Base-by-base conservation (phyloP, 2,113 vertebrate genomes). In the Malurus elegans region DNA sequence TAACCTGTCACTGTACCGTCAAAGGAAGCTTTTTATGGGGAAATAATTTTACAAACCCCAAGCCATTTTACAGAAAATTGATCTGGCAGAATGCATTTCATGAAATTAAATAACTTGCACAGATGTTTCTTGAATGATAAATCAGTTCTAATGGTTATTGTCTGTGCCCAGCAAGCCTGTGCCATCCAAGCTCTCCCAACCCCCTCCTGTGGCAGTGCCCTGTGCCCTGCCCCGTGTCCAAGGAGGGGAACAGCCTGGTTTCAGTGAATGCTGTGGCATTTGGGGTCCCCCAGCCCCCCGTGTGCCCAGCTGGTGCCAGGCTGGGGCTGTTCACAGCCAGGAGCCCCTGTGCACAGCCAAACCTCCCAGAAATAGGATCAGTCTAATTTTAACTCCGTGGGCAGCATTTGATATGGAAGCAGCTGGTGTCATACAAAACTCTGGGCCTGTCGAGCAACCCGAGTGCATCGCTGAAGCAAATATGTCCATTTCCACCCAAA, bases 371-470 rank as follows among this genome's bases (percentile, higher is more conserved):
- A 97, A 98, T 51, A 82, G 18, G 95, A 98, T 83, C 96, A 16
- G 53, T 85, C 90, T 98, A 96, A 98, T 97, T 98, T 98, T 98
- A 97, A 93, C 97, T 86, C 15, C 2, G 4, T 86, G 92, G 92
- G 15, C 74, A 95, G 96, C 95, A 97, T 97, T 95, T 95, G 98
- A 95, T 97, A 96, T 96, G 94, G 97, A 80, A 93, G 88, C 98
- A 98, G 98, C 98, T 98, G 98, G 90, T 96, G 97, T 84, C 96
- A 93, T 32, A 90, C 97, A 97, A 97, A 95, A 95, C 91, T 93
- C 93, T 26, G 2, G 67, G 75, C 80, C 86, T 96, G 88, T 91
- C 74, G 88, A 89, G 85, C 92, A 91, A 66, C 85, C 91, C 31
- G 6, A 95, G 79, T 18, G 50, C 95, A 70, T 76, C 2, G n/a